Evolutionary conservation across 2,888 invertebrate species (phyloP).

Genomic region (Halocaridina rubra): DNA sequence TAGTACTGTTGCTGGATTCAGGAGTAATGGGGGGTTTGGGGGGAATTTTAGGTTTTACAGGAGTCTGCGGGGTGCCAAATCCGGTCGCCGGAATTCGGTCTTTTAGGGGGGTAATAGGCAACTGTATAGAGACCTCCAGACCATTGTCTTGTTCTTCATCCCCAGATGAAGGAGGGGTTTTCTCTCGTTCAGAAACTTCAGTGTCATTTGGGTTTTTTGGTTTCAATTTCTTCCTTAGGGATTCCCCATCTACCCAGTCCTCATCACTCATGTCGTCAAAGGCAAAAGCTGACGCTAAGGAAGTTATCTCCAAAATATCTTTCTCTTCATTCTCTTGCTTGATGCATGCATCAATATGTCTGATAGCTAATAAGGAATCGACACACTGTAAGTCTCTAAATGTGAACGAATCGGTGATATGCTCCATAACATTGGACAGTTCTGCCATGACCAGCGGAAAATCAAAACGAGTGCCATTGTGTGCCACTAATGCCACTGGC

Average conservation of each 20-base stretch:
- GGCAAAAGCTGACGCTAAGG: conserved; percentile 13
- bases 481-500: conserved; percentile 68
- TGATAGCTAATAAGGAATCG: conserved; percentile 38
- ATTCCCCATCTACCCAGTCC: not conserved
- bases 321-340: not conserved
- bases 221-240: not conserved
- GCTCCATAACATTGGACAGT: conserved; percentile 65
- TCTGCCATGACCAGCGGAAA: conserved; percentile 68
- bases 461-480: conserved; percentile 69
- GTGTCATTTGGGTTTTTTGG: not conserved
- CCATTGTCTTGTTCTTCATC: not conserved
- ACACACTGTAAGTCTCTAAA: conserved; percentile 20
- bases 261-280: conserved; percentile 6
- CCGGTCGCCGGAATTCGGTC: not conserved
- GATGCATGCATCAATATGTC: conserved; percentile 9
- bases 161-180: not conserved
- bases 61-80: conserved; percentile 2
- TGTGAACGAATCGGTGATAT: conserved; percentile 17
- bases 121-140: conserved; percentile 9
- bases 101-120: conserved; percentile 33
- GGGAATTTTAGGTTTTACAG: not conserved
- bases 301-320: conserved; percentile 31
- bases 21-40: not conserved
- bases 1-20: not conserved
- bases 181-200: not conserved